Percentiles rank a stretch among this genome's conserved stretches.
Conservation (phyloP, 2,797 vertebrate genomes). For the Takifugu ocellatus region DNA sequence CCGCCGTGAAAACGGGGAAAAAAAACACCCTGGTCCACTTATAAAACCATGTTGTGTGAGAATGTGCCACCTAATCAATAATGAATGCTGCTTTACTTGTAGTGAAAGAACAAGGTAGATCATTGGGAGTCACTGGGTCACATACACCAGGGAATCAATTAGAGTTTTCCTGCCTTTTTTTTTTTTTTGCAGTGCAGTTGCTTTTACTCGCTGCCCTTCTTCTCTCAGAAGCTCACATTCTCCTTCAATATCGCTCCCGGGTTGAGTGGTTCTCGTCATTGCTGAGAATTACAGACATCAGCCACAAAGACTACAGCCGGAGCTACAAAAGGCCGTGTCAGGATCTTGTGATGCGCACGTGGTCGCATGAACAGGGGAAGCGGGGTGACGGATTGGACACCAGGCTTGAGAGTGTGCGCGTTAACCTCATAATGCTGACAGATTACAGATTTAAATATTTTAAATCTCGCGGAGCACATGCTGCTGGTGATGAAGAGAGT, state of each 20-base stretch:
- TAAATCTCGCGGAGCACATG: slow-evolving; percentile 70
- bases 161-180: slow-evolving; percentile 48
- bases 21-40: slow-evolving; percentile 40
- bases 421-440: slow-evolving; percentile 75
- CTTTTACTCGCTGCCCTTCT: slow-evolving; percentile 20
- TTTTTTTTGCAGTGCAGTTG: slow-evolving; percentile 38
- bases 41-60: slow-evolving; percentile 45
- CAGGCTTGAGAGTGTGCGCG: slow-evolving; percentile 54
- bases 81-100: slow-evolving; percentile 63
- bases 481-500: slow-evolving; percentile 67
- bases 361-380: slow-evolving; percentile 56
- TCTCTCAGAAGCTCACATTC: slow-evolving; percentile 36
- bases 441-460: slow-evolving; percentile 82
- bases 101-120: slow-evolving; percentile 62
- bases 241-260: slow-evolving; percentile 61
- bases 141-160: slow-evolving; percentile 75
- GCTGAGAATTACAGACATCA: slow-evolving; percentile 65
- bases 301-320: slow-evolving; percentile 53
- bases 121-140: slow-evolving; percentile 66
- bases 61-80: slow-evolving; percentile 66
- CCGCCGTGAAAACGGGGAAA: slow-evolving; percentile 7
- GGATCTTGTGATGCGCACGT: slow-evolving; percentile 53
- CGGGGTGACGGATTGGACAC: slow-evolving; percentile 64
- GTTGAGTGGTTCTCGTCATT: slow-evolving; percentile 58
- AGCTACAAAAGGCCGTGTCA: slow-evolving; percentile 61